Base-by-base conservation (phyloP, 35 echinoderm and acorn worm species). In the Lytechinus variegatus region DNA sequence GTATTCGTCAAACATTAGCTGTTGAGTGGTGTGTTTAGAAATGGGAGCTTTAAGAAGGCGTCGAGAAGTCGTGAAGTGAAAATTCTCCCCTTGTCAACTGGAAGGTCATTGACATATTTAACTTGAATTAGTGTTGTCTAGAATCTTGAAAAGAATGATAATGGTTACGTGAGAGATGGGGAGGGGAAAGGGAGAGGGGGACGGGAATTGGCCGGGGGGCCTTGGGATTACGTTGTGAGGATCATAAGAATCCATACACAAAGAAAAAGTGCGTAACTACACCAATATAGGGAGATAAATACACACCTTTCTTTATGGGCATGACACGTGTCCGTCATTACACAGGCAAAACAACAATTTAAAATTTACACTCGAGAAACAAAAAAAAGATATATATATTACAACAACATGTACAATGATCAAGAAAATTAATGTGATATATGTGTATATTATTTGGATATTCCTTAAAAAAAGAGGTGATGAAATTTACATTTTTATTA, bases 41-140 rank as follows among this genome's bases (percentile, higher is more conserved):
- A 52, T 44, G 88, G 88, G 28, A 90, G 88, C 88, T 90, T 90
- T 90, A 90, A 54, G 88, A 90, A 90, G 88, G 88, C 88, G 88
- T 90, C 88, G 88, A 90, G 88, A 54, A 52, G 88, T 90, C 88
- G 28, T 14, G 88, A 33, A 44, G 88, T 90, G 88, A 90, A 90
- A 90, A 90, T 90, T 90, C 88, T 90, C 88, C 88, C 27, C 88
- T 90, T 54, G 88, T 90, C 88, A 90, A 90, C 9, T 52, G 52
- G 52, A 54, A 54, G 88, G 88, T 90, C 88, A 90, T 54, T 90
- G 88, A 90, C 88, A 90, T 44, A 33, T 33, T 90, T 54, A 90
- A 44, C 52, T 54, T 33, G 88, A 52, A 52, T 21, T 90, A 12
- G 52, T 90, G 52, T 44, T 21, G 88, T 24, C 88, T 52, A 21